Conservation (phyloP, 1,140 invertebrate genomes). For the Thaumetopoea pityocampa region DNA sequence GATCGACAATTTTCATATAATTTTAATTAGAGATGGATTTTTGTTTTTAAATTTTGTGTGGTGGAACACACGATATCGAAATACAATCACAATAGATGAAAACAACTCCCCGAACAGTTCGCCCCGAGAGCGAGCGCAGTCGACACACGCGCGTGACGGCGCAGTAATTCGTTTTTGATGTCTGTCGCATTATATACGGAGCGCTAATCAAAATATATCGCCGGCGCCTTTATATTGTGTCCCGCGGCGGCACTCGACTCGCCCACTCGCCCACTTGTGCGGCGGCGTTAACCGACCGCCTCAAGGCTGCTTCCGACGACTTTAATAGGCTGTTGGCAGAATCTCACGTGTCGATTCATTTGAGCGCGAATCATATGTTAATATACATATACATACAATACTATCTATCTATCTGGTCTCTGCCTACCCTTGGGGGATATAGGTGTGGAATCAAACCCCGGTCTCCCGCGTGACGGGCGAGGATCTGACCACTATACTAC, state of each 20-base stretch:
- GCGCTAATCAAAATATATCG: constrained; percentile 53
- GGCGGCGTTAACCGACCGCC: constrained; percentile 16
- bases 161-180: constrained; percentile 50
- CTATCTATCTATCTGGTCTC: no score
- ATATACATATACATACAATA: background rate
- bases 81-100: constrained; percentile 12
- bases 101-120: constrained; percentile 24
- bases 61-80: constrained; percentile 11
- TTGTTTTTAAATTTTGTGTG: no score
- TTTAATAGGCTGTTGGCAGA: constrained; percentile 24
- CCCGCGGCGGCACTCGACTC: constrained; percentile 21
- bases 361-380: background rate
- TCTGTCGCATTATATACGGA: constrained; percentile 37
- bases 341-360: constrained; percentile 20
- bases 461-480: no score
- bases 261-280: constrained; percentile 8
- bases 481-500: no score
- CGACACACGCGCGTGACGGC: constrained; percentile 31
- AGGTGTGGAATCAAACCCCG: no score
- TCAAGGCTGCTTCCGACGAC: constrained; percentile 15
- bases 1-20: no score
- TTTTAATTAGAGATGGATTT: no score
- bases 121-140: constrained; percentile 29
- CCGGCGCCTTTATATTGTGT: constrained; percentile 33
- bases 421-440: no score